Evolutionary conservation across 2,888 invertebrate species (phyloP), one percentile per base, ranked within the genome.

Genomic region (Selenia dentaria): DNA sequence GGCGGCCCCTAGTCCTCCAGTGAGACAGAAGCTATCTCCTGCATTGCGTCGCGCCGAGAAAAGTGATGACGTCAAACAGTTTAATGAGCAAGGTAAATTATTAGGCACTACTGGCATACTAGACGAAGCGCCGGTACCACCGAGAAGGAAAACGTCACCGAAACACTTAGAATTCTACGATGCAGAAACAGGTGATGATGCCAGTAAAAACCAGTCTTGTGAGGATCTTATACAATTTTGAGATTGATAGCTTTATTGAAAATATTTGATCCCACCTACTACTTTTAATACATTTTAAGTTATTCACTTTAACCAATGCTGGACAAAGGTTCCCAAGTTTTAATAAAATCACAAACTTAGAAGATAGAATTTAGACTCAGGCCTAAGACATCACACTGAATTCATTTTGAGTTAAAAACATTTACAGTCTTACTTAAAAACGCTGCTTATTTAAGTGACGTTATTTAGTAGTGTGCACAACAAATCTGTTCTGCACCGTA

Each of bases 161-260:
- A 88, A 75, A 70, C 65, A 65, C 51, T 24, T 62, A 22, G 71
- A 70, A 36, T 39, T 58, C 36, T 58, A 58, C 45, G 65, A 56
- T 46, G 62, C 57, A 14, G 66, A 62, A 24, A 50, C 59, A 44
- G 47, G 47, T 9, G 47, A 47, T 1, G 56, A 50, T 49, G 58
- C 55, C 35, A 64, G 46, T 51, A 54, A 48, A 44, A 62, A 59
- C 27, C 64, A 67, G 34, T 59, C 67, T 42, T 70, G 54, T 62
- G 83, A 86, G 54, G 90, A 91, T 74, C 83, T 91, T 58, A 91
- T 91, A 51, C 71, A 82, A 58, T 88, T 89, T 80, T 90, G 41
- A 54, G 36, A 42, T 38, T 51, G 34, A 20, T 57, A 48, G 32
- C 40, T 34, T 47, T 35, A 26, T 43, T 47, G 38, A n/a, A 50